Evolutionary conservation across 2,113 vertebrate genomes (phyloP).

Genomic region (Ammodytes dubius): DNA sequence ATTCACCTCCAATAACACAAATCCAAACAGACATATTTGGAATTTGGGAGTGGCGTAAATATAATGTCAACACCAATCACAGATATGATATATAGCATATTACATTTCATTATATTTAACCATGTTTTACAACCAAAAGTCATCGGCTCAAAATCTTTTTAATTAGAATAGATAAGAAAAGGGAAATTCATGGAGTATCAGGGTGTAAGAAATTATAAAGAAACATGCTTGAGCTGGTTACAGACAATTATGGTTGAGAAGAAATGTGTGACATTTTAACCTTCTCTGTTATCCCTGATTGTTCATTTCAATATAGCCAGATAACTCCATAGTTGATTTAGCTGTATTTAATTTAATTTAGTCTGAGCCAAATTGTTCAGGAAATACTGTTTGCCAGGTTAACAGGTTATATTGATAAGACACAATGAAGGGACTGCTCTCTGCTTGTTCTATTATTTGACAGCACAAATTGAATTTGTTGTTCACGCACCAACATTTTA

Average conservation of each 20-base stretch:
- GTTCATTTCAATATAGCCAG: not conserved
- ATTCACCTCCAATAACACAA: not conserved
- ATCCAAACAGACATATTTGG: not conserved
- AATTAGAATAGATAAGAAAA: not conserved
- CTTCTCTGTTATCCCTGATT: not conserved
- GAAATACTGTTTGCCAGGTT: not conserved
- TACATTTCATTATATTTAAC: not conserved
- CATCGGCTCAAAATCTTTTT: not conserved
- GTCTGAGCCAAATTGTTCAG: not conserved
- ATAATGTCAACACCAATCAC: not conserved
- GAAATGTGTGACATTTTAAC: not conserved
- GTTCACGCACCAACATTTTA: not conserved
- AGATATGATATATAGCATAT: not conserved
- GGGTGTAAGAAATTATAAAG: not conserved
- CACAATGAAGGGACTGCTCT: not conserved
- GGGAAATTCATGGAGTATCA: not conserved
- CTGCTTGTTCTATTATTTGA: not conserved
- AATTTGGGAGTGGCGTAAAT: not conserved
- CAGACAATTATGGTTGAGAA: not conserved
- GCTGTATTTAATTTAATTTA: not conserved
- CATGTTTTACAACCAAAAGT: slow-evolving; percentile 13
- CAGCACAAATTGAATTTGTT: not conserved
- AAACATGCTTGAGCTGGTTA: not conserved
- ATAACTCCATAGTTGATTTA: not conserved
- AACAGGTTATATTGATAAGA: not conserved